Conservation (phyloP, 2,113 vertebrate genomes). For the Notiomystis cincta region DNA sequence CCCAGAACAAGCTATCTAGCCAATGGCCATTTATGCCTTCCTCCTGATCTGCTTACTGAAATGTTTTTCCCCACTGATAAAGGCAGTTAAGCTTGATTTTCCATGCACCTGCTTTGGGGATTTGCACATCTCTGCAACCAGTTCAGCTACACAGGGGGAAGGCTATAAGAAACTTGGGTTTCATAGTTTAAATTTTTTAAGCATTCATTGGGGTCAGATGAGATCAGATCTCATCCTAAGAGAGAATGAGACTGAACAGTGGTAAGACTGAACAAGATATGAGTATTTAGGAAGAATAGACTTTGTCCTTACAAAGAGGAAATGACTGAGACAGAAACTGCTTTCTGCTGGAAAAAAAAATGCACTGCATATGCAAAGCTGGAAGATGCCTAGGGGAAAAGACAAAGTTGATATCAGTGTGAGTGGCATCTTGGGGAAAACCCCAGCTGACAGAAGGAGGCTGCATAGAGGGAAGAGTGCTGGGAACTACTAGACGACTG, state of each 20-base stretch:
- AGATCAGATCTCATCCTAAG: background rate
- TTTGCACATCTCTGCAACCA: background rate
- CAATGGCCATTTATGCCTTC: background rate
- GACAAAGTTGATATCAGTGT: conserved; percentile 53
- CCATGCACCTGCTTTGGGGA: conserved; percentile 33
- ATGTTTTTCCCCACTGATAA: background rate
- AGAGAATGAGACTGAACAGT: background rate
- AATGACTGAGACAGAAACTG: background rate
- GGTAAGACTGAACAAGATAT: background rate
- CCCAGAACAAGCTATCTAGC: background rate
- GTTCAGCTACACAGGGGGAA: background rate
- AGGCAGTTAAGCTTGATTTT: background rate
- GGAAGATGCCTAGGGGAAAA: conserved; percentile 51
- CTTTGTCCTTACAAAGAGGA: background rate
- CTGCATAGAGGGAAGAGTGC: conserved; percentile 40
- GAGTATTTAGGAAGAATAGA: background rate
- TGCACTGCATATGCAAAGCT: conserved; percentile 34
- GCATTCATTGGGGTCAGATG: background rate
- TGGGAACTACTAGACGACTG: conserved; percentile 53
- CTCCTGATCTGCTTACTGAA: background rate
- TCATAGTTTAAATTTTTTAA: background rate
- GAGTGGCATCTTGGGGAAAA: conserved; percentile 68
- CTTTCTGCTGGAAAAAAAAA: conserved; percentile 31
- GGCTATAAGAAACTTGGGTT: background rate
- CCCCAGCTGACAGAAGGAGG: conserved; percentile 64